Evolutionary conservation across 2,797 vertebrate species (phyloP), one percentile per base, ranked within the genome.

Genomic region (Helarctos malayanus): DNA sequence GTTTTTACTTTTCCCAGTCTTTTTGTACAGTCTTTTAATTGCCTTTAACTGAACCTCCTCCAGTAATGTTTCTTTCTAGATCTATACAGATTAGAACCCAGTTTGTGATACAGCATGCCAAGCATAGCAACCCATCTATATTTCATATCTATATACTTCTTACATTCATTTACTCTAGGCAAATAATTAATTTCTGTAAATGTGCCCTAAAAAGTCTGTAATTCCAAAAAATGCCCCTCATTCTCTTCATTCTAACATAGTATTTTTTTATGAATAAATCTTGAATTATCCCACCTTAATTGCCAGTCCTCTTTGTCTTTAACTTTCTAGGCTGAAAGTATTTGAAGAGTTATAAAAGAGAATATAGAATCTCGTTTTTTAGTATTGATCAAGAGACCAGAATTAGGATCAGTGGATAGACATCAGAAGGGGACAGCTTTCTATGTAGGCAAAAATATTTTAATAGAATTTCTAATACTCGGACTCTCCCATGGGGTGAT

Each of bases 391-490:
- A 85, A 83, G 41, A 92, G 47, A 65, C 11, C 11, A 90, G 21
- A 94, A 83, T 56, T 88, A 76, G 11, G 10, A 81, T 88, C 29
- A 29, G 27, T 57, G 23, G 18, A 79, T 18, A 90, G 6, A 79
- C 29, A 8, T 79, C 79, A 56, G 54, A 52, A 90, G 45, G 14
- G 16, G 87, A 52, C 3, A 88, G 14, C 29, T 81, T 59, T 32
- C 81, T 79, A 83, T 52, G 19, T 35, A 86, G 19, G 16, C 18
- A 59, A 92, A 56, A 59, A 47, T 75, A 76, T 94, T 90, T 94
- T 91, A 61, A 90, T 79, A 57, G n/a, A 83, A 75, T 88, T 93
- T 88, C 45, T 80, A 63, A 63, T n/a, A 78, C 15, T 93, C 71
- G 91, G 19, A 16, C 3, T 78, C 45, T 89, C 85, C 54, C 6